Evolutionary conservation across 2,113 vertebrate species (phyloP).

Genomic region (Myrmecophaga tridactyla): DNA sequence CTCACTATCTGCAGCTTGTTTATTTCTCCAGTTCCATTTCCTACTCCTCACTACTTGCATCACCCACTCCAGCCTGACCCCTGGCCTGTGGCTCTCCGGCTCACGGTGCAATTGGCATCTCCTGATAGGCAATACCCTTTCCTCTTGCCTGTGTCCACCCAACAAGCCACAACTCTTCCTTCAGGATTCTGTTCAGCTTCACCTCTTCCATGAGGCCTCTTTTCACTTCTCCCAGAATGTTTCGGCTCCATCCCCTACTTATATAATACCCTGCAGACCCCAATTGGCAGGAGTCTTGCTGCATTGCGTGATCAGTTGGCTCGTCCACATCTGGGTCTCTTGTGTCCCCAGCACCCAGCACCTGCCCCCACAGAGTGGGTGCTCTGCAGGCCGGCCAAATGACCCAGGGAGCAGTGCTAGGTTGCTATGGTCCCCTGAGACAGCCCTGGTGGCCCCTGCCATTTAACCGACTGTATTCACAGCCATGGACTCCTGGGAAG

Average conservation of each 20-base stretch:
- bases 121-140: not conserved
- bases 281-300: not conserved
- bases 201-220: not conserved
- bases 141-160: not conserved
- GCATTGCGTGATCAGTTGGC: not conserved
- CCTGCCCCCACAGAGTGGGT: not conserved
- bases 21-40: not conserved
- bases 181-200: not conserved
- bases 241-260: not conserved
- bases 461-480: constrained; percentile 43
- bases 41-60: not conserved
- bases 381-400: not conserved
- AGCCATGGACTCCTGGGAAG: constrained; percentile 43
- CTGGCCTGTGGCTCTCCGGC: not conserved
- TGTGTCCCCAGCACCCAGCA: not conserved
- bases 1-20: not conserved
- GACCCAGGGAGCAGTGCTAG: not conserved
- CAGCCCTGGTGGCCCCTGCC: not conserved
- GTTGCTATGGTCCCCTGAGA: not conserved
- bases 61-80: not conserved
- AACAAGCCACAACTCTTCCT: not conserved
- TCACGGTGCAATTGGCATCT: not conserved
- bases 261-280: not conserved
- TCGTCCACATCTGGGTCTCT: not conserved
- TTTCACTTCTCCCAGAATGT: not conserved